Evolutionary conservation across 1,140 invertebrate genomes (phyloP), one percentile per base, ranked within the genome.

Genomic region (Aculops lycopersici): DNA sequence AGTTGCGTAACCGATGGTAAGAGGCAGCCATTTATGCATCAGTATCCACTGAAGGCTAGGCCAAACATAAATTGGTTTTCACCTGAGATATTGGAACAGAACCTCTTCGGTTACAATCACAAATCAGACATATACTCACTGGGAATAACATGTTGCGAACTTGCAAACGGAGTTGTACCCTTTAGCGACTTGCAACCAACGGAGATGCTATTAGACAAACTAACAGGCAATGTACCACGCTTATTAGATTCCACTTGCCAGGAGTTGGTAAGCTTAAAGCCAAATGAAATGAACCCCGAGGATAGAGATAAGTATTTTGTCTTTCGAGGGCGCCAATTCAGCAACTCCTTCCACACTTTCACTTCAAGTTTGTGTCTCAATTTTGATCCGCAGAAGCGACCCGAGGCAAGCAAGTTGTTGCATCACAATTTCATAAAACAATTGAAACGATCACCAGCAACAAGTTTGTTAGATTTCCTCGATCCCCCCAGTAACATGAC

Each of bases 81-180:
- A 53, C 80, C 80, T 16, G 81, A 88, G 59, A 55, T 86, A n/a
- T 57, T 86, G 17, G 70, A 78, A 60, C 78, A 77, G 69, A 83
- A 84, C 61, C 58, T 86, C 41, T 61, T 64, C 47, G 80, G 81
- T 5, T 86, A 84, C 51, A 73, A 76, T 52, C 70, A 73, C 51
- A 74, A 74, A 49, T 78, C 76, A 3, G 81, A 88, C 57, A 71
- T 83, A 20, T 86, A 88, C 50, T 84, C 78, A 47, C 46, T 84
- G 38, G 81, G 81, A 21, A 73, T 86, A 43, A 65, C 74, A 14
- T 67, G 72, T 31, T 86, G 78, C 60, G 80, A 86, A 59, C 54
- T 88, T 45, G 78, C 71, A 18, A 88, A 86, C 61, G 79, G 80
- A 0, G 64, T 71, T 37, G 71, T 76, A 49, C 80, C 80, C 1